Base-by-base conservation (phyloP, 2,888 invertebrate species). In the Tenthredo mesomela region DNA sequence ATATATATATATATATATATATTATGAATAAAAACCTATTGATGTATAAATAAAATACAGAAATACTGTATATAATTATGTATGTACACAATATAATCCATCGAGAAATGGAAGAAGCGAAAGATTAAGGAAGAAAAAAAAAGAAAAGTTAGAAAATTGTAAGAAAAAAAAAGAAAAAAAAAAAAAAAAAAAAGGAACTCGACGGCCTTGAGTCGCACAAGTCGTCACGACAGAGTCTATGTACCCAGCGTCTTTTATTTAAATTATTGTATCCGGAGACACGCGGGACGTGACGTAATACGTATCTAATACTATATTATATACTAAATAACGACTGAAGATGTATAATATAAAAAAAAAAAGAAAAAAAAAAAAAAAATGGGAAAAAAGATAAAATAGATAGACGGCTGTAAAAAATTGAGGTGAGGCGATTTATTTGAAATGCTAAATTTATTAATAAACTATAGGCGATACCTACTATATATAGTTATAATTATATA, bases 191-290 rank as follows among this genome's bases (percentile, higher is more conserved):
- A 54, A 54, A 54, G 54, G 54, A 54, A n/a, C 54, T 54, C n/a
- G 54, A n/a, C 54, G n/a, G n/a, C 54, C 54, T 54, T 54, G 54
- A 54, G 54, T n/a, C n/a, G 54, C 54, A n/a, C n/a, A 18, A 18
- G 54, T 54, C 54, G n/a, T 54, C 54, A 54, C 54, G n/a, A 7
- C 54, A 54, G n/a, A n/a, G n/a, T 54, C 7, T 54, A n/a, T 54
- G 54, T 54, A n/a, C 54, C 54, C n/a, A 54, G 54, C n/a, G 54
- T 54, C 54, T 54, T n/a, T 54, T 54, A n/a, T 54, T 54, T 54
- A 54, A 54, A 54, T 54, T 54, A 54, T 54, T 54, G 54, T 54
- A n/a, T 54, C 54, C 54, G 54, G 54, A n/a, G 54, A 54, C 54
- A 47, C 47, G 47, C 47, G 54, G 54, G 54, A 54, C 54, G 54